phyloP scores from a whole-genome alignment of 2,113 vertebrate genomes.

The Chlamydotis undulata region DNA sequence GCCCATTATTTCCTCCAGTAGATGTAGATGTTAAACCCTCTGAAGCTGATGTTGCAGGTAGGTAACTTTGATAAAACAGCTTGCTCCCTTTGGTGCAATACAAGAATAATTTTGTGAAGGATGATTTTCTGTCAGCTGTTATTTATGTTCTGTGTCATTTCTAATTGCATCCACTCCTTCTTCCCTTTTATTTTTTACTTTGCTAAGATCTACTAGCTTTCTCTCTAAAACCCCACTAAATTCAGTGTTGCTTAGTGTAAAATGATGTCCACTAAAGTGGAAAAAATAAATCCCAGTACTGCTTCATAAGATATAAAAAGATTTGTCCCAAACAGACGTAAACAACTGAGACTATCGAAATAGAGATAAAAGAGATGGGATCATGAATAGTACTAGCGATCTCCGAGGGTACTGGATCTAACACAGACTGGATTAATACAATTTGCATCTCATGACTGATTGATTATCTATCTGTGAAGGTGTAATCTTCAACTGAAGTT shows the following conservation, averaged over 20 bases:
- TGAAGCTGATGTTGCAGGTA: neutral
- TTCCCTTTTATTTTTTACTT: neutral
- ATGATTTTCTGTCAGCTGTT: neutral
- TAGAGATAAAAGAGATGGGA: neutral
- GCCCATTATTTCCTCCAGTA: neutral
- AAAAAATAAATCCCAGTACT: neutral
- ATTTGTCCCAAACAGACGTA: neutral
- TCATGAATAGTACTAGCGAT: neutral
- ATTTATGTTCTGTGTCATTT: neutral
- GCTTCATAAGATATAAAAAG: neutral
- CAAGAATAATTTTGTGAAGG: neutral
- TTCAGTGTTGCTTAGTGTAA: neutral
- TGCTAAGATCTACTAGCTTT: neutral
- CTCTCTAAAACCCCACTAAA: neutral
- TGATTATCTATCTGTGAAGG: neutral
- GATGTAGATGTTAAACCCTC: neutral
- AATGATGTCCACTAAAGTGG: neutral
- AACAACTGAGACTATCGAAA: neutral
- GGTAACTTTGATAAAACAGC: neutral
- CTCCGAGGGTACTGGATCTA: neutral
- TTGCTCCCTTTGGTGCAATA: neutral
- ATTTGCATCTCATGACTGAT: neutral
- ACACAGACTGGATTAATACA: neutral
- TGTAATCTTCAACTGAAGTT: neutral
- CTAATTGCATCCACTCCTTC: neutral